Percentiles rank a stretch among this genome's conserved stretches.
Evolutionary conservation across 2,888 invertebrate species (phyloP).

Genomic region (Chrysolina americana): DNA sequence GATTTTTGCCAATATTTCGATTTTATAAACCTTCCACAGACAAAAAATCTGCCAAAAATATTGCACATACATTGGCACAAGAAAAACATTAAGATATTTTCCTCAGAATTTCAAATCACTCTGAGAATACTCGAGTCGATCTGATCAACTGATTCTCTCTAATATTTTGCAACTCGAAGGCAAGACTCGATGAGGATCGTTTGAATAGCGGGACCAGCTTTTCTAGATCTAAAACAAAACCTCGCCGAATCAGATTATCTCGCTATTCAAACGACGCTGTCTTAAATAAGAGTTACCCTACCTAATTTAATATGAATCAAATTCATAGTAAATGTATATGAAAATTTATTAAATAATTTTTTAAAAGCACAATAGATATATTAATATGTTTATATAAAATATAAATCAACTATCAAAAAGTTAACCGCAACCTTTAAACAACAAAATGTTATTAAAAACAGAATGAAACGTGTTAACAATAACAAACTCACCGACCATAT

Average conservation of each 20-base stretch:
- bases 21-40: constrained; percentile 26
- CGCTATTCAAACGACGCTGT: constrained; percentile 11
- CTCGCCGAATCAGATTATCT: not conserved
- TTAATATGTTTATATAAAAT: constrained; percentile 57
- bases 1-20: constrained; percentile 15
- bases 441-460: constrained; percentile 51
- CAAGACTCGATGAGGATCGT: constrained; percentile 20
- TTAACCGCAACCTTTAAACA: constrained; percentile 60
- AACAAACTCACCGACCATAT: constrained; percentile 53
- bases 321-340: constrained; percentile 55
- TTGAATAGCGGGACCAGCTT: constrained; percentile 11
- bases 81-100: constrained; percentile 24
- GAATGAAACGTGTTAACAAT: constrained; percentile 54
- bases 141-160: not conserved
- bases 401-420: constrained; percentile 59
- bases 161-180: constrained; percentile 16
- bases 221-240: not conserved
- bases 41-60: constrained; percentile 34
- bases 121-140: not conserved
- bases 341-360: constrained; percentile 56
- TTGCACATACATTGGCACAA: constrained; percentile 42
- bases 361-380: constrained; percentile 57
- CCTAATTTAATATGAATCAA: constrained; percentile 50
- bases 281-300: constrained; percentile 31
- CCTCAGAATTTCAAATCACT: not conserved